These are phyloP conservation scores for Cephonodes hylas DNA, from an alignment of 2,888 invertebrate species.

Conservation along the genomic window DNA sequence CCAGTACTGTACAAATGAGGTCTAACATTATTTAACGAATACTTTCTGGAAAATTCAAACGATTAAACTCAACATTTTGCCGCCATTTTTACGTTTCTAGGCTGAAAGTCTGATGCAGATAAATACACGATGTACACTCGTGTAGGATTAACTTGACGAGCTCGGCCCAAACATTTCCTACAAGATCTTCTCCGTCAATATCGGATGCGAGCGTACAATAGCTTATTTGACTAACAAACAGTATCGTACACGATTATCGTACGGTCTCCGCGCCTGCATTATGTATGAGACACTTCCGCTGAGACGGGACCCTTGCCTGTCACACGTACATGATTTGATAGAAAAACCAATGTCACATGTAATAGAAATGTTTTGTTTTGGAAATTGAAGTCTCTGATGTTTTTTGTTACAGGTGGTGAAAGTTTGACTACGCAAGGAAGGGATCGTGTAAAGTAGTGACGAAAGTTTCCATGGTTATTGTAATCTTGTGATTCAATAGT, in stretches of 20 bases:
- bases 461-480: no score
- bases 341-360: constrained; percentile 1
- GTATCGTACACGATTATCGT: constrained; percentile 67
- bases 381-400: no score
- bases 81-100: no score
- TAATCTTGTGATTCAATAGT: no score
- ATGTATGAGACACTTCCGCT: constrained; percentile 71
- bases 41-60: no score
- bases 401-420: no score
- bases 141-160: background rate
- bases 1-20: no score
- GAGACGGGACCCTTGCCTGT: constrained; percentile 34
- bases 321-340: constrained; percentile 25
- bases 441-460: no score
- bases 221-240: constrained; percentile 79
- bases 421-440: no score
- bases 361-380: background rate
- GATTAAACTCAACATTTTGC: no score
- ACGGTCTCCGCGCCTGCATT: constrained; percentile 49
- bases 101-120: background rate
- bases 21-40: no score
- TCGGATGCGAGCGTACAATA: constrained; percentile 44
- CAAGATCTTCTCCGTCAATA: background rate
- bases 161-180: background rate
- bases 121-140: background rate